Conservation (phyloP, 1,140 invertebrate species). For the Papilio dardanus region DNA sequence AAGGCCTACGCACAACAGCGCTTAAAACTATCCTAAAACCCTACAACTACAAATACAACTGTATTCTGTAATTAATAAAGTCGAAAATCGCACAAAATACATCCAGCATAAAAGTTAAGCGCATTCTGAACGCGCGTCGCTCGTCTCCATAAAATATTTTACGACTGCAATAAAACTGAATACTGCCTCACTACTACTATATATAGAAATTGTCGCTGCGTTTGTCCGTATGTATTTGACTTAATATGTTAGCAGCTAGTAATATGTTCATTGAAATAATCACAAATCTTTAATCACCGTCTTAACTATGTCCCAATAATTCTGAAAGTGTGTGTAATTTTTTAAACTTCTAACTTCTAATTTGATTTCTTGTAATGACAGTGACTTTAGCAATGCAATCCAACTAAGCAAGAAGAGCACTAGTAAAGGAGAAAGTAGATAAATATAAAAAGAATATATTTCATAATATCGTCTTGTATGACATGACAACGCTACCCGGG, state of each 20-base stretch:
- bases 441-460: neutral
- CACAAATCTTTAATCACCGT: neutral
- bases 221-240: conserved; percentile 24
- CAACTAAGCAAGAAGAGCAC: neutral
- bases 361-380: neutral
- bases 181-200: conserved; percentile 45
- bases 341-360: no score
- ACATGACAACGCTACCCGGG: neutral
- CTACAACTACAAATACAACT: neutral
- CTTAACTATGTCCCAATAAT: neutral
- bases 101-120: conserved; percentile 48
- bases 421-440: no score
- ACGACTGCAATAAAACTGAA: conserved; percentile 61
- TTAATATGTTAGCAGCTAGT: neutral
- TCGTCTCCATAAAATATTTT: conserved; percentile 65
- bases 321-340: neutral
- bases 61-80: neutral
- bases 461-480: neutral
- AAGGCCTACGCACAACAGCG: conserved; percentile 29
- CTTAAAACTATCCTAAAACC: conserved; percentile 21
- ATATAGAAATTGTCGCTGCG: conserved; percentile 14
- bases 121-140: conserved; percentile 53
- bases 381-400: neutral
- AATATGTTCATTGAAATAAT: neutral
- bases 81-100: neutral